Evolutionary conservation across 1,140 invertebrate genomes (phyloP).

Genomic region (Phocides pigmalion): DNA sequence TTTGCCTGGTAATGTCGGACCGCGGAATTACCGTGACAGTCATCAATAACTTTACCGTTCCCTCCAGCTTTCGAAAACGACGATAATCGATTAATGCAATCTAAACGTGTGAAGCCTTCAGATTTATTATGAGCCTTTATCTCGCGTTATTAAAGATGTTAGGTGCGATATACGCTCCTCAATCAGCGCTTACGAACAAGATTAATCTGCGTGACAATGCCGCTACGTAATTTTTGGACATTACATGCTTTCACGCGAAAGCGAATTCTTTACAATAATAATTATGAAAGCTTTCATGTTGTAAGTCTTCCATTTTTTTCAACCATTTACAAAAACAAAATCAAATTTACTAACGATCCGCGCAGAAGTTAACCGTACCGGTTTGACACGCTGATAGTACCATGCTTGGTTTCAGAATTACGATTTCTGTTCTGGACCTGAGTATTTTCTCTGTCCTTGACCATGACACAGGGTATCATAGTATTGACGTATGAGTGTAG

Average conservation of each 20-base stretch:
- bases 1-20: conserved; percentile 55
- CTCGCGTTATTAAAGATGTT: conserved; percentile 33
- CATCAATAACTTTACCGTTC: conserved; percentile 68
- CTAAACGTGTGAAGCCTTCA: conserved; percentile 36
- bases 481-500: too few species aligned
- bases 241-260: conserved; percentile 9
- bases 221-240: conserved; percentile 18
- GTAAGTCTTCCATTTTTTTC: too few species aligned
- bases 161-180: conserved; percentile 32
- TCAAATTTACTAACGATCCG: too few species aligned
- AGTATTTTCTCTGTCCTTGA: too few species aligned
- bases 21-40: conserved; percentile 70
- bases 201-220: conserved; percentile 33
- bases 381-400: too few species aligned
- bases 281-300: too few species aligned
- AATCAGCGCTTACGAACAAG: conserved; percentile 26
- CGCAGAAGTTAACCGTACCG: too few species aligned
- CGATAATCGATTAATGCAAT: conserved; percentile 50
- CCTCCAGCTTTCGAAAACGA: conserved; percentile 48
- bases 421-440: too few species aligned
- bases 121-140: conserved; percentile 35
- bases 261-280: not conserved
- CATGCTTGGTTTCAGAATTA: too few species aligned
- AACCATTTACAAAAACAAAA: too few species aligned
- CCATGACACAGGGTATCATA: too few species aligned